Evolutionary conservation across 2,113 vertebrate genomes (phyloP).

Genomic region (Elanus axillaris): DNA sequence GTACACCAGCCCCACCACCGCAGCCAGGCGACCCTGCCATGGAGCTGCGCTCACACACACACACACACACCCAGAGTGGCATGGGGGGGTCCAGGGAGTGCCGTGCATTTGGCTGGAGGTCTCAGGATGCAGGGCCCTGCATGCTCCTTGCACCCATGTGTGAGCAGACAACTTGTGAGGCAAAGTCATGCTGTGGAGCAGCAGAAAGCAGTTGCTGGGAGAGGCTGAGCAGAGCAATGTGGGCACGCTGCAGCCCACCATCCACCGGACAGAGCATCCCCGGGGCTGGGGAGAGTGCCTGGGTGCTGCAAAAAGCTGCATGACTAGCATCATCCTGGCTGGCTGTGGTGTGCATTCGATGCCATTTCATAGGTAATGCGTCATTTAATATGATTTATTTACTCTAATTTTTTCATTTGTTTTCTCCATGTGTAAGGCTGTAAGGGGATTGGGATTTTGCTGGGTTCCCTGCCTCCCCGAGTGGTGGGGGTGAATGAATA

Average conservation of each 20-base stretch:
- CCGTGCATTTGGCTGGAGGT: not conserved
- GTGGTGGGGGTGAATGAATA: fast-evolving
- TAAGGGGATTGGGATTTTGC: not conserved
- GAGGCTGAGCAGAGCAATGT: not conserved
- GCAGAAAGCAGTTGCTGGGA: not conserved
- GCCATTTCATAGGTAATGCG: fast-evolving
- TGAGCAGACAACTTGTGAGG: not conserved
- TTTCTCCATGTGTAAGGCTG: not conserved
- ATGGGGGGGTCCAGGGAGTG: fast-evolving
- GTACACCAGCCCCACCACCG: fast-evolving
- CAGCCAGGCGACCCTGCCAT: fast-evolving
- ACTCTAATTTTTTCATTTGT: not conserved
- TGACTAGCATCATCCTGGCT: not conserved
- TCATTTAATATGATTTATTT: not conserved
- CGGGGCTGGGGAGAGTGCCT: fast-evolving
- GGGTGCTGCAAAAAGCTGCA: not conserved
- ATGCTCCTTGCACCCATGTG: fast-evolving
- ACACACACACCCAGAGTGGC: fast-evolving
- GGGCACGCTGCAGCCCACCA: fast-evolving
- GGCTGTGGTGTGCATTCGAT: not conserved
- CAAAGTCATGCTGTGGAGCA: fast-evolving
- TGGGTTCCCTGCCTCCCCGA: not conserved
- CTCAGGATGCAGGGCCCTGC: not conserved
- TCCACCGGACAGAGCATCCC: not conserved
- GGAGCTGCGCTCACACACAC: not conserved